Conservation (phyloP, 2,113 vertebrate species). For the Prinia subflava region DNA sequence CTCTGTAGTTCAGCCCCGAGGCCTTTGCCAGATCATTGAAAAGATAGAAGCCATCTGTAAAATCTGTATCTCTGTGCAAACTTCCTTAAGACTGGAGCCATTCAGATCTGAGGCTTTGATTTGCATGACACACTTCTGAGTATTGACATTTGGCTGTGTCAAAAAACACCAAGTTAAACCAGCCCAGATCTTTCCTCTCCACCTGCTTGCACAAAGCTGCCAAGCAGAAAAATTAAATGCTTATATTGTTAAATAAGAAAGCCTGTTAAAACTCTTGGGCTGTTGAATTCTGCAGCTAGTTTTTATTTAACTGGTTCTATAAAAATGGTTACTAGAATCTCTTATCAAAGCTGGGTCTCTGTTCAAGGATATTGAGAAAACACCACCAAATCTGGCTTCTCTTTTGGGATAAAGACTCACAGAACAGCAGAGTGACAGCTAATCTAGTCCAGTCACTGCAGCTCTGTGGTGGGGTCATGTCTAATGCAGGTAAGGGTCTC, state of each 20-base stretch:
- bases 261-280: not conserved
- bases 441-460: not conserved
- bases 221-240: conserved; percentile 21
- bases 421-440: not conserved
- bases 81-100: conserved; percentile 22
- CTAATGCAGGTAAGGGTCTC: not conserved
- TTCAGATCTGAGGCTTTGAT: conserved; percentile 23
- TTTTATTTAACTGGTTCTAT: not conserved
- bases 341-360: not conserved
- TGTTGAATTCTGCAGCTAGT: not conserved
- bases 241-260: not conserved
- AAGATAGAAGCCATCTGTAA: conserved; percentile 38
- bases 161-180: conserved; percentile 19
- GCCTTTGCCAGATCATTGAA: not conserved
- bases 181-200: conserved; percentile 24
- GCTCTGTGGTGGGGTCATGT: not conserved
- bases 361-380: not conserved
- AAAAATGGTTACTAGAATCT: not conserved
- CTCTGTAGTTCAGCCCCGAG: not conserved
- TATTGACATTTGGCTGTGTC: conserved; percentile 41
- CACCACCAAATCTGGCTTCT: not conserved
- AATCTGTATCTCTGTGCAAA: conserved; percentile 17
- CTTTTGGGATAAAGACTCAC: not conserved
- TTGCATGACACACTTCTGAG: conserved; percentile 19
- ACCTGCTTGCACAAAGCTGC: conserved; percentile 35